Conservation (phyloP, 37 sponge, comb jelly and placozoan genomes). For the Chondrilla cf. caribensis region DNA sequence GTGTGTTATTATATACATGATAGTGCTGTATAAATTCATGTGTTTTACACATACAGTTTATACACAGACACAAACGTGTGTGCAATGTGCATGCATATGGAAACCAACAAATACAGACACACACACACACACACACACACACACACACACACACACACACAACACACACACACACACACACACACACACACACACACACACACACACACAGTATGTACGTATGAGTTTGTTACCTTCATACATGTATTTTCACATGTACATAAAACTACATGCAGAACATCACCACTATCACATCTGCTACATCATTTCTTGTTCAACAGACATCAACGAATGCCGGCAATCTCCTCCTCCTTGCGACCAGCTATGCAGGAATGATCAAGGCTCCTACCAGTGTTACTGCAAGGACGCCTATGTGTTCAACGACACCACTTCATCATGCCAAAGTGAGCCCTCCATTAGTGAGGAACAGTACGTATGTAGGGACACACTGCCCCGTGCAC, state of each 20-base stretch:
- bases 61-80: neutral
- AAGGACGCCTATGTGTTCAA: neutral
- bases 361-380: neutral
- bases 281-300: neutral
- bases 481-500: too few relatives aligned
- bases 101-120: neutral
- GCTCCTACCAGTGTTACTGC: conserved; percentile 11
- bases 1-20: too few relatives aligned
- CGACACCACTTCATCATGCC: neutral
- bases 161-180: neutral
- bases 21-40: too few relatives aligned
- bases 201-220: neutral
- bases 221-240: neutral
- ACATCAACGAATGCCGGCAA: neutral
- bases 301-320: neutral
- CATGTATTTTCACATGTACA: neutral
- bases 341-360: neutral
- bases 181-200: neutral
- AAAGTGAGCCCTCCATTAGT: neutral
- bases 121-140: conserved; percentile 21
- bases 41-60: too few relatives aligned
- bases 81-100: neutral
- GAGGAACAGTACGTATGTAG: too few relatives aligned
- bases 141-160: neutral
- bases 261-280: neutral